Evolutionary conservation across 2,888 invertebrate genomes (phyloP).

Genomic region (Clistopyga incitator): DNA sequence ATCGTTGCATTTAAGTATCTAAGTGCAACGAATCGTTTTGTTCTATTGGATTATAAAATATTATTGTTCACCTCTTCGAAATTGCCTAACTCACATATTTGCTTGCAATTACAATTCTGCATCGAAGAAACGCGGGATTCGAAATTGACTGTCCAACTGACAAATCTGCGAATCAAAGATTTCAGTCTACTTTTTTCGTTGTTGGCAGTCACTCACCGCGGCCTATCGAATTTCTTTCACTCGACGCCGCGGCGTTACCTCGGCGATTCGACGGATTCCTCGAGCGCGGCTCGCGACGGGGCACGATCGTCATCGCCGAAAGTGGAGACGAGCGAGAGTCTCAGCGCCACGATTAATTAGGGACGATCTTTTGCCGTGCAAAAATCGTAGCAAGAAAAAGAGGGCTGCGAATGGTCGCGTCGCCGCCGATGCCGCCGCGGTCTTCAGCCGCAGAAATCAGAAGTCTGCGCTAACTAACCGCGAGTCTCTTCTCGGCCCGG

Average conservation of each 20-base stretch:
- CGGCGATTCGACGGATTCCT: conserved; percentile 72
- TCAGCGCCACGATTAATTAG: conserved; percentile 81
- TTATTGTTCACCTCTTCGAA: not conserved
- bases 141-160: not conserved
- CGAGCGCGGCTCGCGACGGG: conserved; percentile 36
- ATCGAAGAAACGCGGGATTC: not conserved
- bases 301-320: conserved; percentile 47
- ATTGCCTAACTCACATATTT: not conserved
- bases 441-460: conserved; percentile 59
- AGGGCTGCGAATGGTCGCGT: conserved; percentile 62
- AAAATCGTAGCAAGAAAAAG: conserved; percentile 77
- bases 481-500: conserved; percentile 68
- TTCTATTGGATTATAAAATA: not conserved
- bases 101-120: conserved; percentile 1
- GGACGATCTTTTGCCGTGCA: conserved; percentile 81
- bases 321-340: conserved; percentile 60
- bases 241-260: conserved; percentile 70
- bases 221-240: conserved; percentile 63
- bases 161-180: conserved; percentile 49
- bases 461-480: conserved; percentile 69
- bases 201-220: conserved; percentile 68
- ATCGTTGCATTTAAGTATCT: not conserved
- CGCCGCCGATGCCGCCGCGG: conserved; percentile 58
- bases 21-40: not conserved
- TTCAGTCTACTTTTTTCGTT: conserved; percentile 37